Evolutionary conservation across 2,888 invertebrate genomes (phyloP), one percentile per base, ranked within the genome.

Genomic region (Ypsolopha scabrella): DNA sequence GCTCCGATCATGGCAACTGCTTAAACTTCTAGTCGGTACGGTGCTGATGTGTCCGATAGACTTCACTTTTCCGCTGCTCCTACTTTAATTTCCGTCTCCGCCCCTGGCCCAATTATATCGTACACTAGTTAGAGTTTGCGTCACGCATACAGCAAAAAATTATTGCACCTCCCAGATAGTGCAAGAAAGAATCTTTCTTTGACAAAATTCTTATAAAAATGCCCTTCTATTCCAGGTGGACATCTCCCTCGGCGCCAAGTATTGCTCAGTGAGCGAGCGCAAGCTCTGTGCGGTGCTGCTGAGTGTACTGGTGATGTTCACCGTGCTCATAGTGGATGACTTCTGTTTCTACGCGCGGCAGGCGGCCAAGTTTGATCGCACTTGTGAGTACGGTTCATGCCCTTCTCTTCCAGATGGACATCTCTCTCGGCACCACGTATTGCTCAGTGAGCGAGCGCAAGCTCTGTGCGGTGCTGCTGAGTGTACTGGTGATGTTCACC

Each of bases 311-410:
- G 61, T 81, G 14, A 79, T 80, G 64, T 86, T 87, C 70, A 70
- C 80, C 0, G 61, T 75, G 0, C 72, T 87, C 1, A 64, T 87
- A 4, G 70, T 72, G 1, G 86, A 86, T 50, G 87, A 87, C 61
- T 83, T 86, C 61, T 73, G 71, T 41, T 78, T 86, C 60, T 87
- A 87, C 53, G 74, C 72, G 0, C 58, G 79, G 53, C 81, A 86
- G 52, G 87, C 80, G 0, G 71, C 67, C 54, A 72, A 70, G 46
- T 55, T 70, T 11, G 72, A 75, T 35, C 72, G 83, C 53, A 76
- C 80, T 57, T 85, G 87, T 87, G 54, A 74, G 81, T 68, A 24
- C 24, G 4, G 24, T 4, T n/a, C n/a, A 39, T 9, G 1, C 39
- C 8, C 8, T 1, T 39, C 8, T 10, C 6, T 57, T 62, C 0